Base-by-base conservation (phyloP, 2,888 invertebrate genomes). In the Hypercompe scribonia region DNA sequence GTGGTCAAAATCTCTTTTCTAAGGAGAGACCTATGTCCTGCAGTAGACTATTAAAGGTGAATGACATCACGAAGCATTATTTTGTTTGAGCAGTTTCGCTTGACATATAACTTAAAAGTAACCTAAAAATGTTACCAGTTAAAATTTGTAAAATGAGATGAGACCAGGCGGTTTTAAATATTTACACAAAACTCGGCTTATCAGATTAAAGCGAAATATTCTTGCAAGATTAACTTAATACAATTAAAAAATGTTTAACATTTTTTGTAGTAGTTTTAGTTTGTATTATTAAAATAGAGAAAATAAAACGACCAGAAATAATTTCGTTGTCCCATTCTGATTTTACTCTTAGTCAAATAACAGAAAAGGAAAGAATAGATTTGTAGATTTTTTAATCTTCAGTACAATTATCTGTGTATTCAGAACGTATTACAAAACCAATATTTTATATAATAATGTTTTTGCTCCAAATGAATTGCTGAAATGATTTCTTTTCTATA, bases 141-240 rank as follows among this genome's bases (percentile, higher is more conserved):
- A 18, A 54, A n/a, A 36, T 68, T 58, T 54, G n/a, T 28, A 36
- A 68, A 68, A n/a, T 24, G 33, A 58, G 18, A n/a, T 54, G 8
- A 18, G 36, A 36, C 36, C 54, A 58, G n/a, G n/a, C 18, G n/a
- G 50, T 50, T 50, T 67, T n/a, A 68, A 33, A 54, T 31, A 31
- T 61, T 58, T 68, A 36, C 36, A 34, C 33, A 68, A 36, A 68
- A 34, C 28, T 54, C 21, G 21, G 36, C 68, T 58, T 36, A 58
- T 36, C 36, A 28, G n/a, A 68, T 68, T 68, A 58, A 68, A 68
- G 3, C 54, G 54, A 68, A 68, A 68, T 33, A 58, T 54, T 68
- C 18, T 28, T 54, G 58, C 54, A 54, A 68, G 34, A 68, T 68
- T 68, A 68, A 36, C 54, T 15, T 54, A 58, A 54, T n/a, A 21